Conservation (phyloP, 2,797 vertebrate genomes). For the Rachycentron canadum region DNA sequence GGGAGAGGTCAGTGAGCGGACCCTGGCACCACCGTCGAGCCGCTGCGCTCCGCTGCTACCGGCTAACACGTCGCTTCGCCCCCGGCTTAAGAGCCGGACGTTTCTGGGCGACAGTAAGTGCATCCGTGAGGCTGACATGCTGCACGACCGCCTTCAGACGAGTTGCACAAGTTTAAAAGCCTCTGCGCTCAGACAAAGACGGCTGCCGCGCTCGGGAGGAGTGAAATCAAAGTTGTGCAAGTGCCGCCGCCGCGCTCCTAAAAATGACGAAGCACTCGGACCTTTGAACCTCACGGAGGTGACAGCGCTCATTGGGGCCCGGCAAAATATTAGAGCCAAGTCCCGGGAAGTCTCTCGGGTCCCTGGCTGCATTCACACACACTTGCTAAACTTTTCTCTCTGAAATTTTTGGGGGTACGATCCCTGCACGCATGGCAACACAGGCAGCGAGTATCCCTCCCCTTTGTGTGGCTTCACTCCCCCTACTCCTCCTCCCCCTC, state of each 20-base stretch:
- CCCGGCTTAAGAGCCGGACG: constrained; percentile 49
- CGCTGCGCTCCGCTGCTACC: constrained; percentile 35
- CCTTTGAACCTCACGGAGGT: constrained; percentile 66
- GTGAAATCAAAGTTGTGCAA: constrained; percentile 40
- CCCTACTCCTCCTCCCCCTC: constrained; percentile 45
- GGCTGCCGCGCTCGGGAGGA: not conserved
- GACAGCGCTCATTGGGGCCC: not conserved
- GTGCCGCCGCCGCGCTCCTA: constrained; percentile 19
- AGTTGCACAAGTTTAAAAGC: not conserved
- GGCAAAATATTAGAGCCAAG: not conserved
- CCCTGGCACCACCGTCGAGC: constrained; percentile 22
- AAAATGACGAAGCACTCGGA: constrained; percentile 48
- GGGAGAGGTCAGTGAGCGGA: constrained; percentile 64
- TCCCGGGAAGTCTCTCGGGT: not conserved
- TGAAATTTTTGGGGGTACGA: not conserved
- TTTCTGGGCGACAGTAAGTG: constrained; percentile 60
- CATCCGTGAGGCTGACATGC: constrained; percentile 70
- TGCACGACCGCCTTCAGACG: not conserved
- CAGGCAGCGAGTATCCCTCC: constrained; percentile 33
- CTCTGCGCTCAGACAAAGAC: constrained; percentile 6
- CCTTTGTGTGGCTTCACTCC: constrained; percentile 39
- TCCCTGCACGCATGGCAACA: constrained; percentile 50
- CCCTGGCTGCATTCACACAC: not conserved
- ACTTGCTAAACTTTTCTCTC: not conserved
- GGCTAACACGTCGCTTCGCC: constrained; percentile 45